Percentiles rank a stretch among this genome's conserved stretches.
These are phyloP conservation scores for Cryptophagus acutangulus DNA, from an alignment of 2,888 invertebrate species.

Conservation along the genomic window DNA sequence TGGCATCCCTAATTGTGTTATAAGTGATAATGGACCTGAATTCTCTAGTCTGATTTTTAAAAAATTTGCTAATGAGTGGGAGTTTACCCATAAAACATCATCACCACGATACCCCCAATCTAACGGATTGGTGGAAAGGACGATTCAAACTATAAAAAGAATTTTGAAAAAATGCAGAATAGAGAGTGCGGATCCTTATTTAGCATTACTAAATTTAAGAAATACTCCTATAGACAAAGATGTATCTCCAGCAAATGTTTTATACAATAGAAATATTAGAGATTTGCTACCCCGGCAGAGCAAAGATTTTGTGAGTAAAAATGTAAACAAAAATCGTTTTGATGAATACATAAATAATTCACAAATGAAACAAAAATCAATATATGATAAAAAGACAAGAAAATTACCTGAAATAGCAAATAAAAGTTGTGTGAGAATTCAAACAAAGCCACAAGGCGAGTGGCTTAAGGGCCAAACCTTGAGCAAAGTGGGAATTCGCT, in stretches of 20 bases:
- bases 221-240: constrained; percentile 19
- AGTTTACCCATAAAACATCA: constrained; percentile 13
- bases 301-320: too few relatives aligned
- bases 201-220: constrained; percentile 20
- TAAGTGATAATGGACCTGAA: constrained; percentile 15
- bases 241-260: constrained; percentile 22
- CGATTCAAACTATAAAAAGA: constrained; percentile 25
- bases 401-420: too few relatives aligned
- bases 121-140: constrained; percentile 17
- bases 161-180: constrained; percentile 18
- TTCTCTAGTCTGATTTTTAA: constrained; percentile 13
- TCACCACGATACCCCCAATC: constrained; percentile 16
- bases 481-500: constrained; percentile 2
- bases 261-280: constrained; percentile 26
- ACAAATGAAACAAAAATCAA: too few relatives aligned
- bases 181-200: constrained; percentile 20
- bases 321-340: too few relatives aligned
- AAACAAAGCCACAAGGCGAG: too few relatives aligned
- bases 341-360: too few relatives aligned
- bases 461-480: constrained; percentile 4
- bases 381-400: too few relatives aligned
- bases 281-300: constrained; percentile 9
- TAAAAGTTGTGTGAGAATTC: too few relatives aligned
- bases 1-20: constrained; percentile 18
- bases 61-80: constrained; percentile 15